These are phyloP conservation scores for Dendrocincla tyrannina DNA, from an alignment of 2,797 vertebrate species.

Conservation along the genomic window DNA sequence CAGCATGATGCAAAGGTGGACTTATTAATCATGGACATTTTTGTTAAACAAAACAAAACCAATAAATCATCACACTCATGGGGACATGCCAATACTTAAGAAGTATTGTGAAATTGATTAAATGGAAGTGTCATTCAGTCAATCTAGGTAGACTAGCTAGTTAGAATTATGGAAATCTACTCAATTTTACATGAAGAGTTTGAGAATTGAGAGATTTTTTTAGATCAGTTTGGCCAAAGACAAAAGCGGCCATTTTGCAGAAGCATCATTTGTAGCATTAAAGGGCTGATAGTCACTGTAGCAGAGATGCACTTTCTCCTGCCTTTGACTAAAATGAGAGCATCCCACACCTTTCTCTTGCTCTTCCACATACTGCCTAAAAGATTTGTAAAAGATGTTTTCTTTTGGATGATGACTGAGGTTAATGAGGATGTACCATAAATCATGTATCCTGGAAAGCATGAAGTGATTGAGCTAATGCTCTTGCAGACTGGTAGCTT, in stretches of 20 bases:
- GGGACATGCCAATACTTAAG: not conserved
- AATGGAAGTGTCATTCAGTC: not conserved
- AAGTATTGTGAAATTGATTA: not conserved
- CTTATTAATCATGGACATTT: not conserved
- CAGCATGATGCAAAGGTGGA: not conserved
- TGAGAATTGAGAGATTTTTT: not conserved
- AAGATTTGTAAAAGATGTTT: not conserved
- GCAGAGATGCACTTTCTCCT: not conserved
- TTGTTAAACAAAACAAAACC: not conserved
- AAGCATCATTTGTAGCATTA: not conserved
- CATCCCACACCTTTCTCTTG: not conserved
- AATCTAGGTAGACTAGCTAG: not conserved
- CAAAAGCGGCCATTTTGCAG: not conserved
- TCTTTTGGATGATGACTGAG: not conserved
- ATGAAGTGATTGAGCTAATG: not conserved
- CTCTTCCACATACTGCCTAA: not conserved
- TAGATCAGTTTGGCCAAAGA: not conserved
- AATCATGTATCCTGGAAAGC: not conserved
- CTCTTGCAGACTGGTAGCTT: not conserved
- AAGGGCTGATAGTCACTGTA: not conserved
- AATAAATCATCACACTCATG: not conserved
- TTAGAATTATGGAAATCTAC: not conserved
- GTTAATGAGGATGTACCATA: not conserved
- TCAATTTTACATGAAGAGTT: not conserved
- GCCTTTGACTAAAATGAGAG: not conserved